Conservation (phyloP, 1,140 invertebrate genomes). For the Papilio glaucus region DNA sequence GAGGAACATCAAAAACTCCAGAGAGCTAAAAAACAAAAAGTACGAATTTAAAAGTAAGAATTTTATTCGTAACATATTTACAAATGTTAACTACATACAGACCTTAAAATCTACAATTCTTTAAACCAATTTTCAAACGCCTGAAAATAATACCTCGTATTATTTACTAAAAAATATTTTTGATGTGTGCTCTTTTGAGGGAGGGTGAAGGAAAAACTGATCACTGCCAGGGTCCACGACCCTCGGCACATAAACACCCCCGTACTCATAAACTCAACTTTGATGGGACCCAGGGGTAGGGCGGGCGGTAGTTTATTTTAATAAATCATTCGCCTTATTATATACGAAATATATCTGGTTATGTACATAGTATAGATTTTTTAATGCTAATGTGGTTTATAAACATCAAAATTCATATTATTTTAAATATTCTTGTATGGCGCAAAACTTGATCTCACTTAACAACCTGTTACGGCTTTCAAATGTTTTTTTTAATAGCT, state of each 20-base stretch:
- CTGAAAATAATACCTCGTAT: too few relatives aligned
- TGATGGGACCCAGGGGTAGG: conserved; percentile 3
- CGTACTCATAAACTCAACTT: conserved; percentile 15
- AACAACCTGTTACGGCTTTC: too few relatives aligned
- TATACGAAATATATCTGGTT: not conserved
- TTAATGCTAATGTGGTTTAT: not conserved
- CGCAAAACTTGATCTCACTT: too few relatives aligned
- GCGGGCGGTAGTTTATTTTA: not conserved
- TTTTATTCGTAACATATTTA: not conserved
- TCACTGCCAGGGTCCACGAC: not conserved
- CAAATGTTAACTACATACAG: not conserved
- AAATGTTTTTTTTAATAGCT: too few relatives aligned
- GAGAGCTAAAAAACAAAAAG: not conserved
- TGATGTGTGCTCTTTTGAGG: not conserved
- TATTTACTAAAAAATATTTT: too few relatives aligned
- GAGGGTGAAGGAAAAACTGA: conserved; percentile 1
- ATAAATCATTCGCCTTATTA: conserved; percentile 10
- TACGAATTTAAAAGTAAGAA: not conserved
- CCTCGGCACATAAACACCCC: not conserved
- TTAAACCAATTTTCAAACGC: not conserved
- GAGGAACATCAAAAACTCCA: not conserved
- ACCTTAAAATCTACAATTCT: not conserved
- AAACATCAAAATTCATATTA: not conserved
- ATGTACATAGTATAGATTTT: not conserved
- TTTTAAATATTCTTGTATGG: too few relatives aligned